Evolutionary conservation across 1,140 invertebrate species (phyloP).

Genomic region (Thaumatotibia leucotreta): DNA sequence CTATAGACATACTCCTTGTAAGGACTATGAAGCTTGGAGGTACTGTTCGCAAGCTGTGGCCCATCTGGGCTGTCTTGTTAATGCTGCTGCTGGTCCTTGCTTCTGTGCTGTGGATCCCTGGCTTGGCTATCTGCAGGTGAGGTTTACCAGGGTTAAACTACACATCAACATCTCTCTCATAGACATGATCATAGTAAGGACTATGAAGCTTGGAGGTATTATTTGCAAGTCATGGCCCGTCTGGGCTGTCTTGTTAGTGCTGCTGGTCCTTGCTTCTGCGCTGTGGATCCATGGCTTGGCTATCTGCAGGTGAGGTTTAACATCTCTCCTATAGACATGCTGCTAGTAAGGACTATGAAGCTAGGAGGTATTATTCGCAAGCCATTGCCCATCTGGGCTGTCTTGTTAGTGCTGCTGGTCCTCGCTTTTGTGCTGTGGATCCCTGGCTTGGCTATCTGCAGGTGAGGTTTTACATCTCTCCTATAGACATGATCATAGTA

Average conservation of each 20-base stretch:
- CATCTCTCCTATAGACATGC: too few relatives aligned
- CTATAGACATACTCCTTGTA: background rate
- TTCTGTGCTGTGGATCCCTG: slow-evolving; percentile 92
- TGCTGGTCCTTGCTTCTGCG: slow-evolving; percentile 86
- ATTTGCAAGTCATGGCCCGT: slow-evolving; percentile 89
- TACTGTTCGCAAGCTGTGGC: slow-evolving; percentile 87
- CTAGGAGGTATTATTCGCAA: too few relatives aligned
- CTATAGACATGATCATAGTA: too few relatives aligned
- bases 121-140: slow-evolving; percentile 88
- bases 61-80: slow-evolving; percentile 90
- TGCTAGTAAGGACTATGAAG: too few relatives aligned
- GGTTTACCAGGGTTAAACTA: too few relatives aligned
- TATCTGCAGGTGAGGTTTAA: too few relatives aligned
- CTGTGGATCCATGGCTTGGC: slow-evolving; percentile 93
- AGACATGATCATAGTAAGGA: too few relatives aligned
- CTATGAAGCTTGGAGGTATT: slow-evolving; percentile 83
- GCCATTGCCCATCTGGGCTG: too few relatives aligned
- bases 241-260: slow-evolving; percentile 89
- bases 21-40: slow-evolving; percentile 83
- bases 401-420: too few relatives aligned
- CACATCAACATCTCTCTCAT: background rate
- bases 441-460: too few relatives aligned
- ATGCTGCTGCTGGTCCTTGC: slow-evolving; percentile 86
- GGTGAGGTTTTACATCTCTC: too few relatives aligned
- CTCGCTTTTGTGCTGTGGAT: too few relatives aligned